These are phyloP conservation scores for Zosterops hypoxanthus DNA, from an alignment of 2,113 vertebrate species.

Conservation along the genomic window DNA sequence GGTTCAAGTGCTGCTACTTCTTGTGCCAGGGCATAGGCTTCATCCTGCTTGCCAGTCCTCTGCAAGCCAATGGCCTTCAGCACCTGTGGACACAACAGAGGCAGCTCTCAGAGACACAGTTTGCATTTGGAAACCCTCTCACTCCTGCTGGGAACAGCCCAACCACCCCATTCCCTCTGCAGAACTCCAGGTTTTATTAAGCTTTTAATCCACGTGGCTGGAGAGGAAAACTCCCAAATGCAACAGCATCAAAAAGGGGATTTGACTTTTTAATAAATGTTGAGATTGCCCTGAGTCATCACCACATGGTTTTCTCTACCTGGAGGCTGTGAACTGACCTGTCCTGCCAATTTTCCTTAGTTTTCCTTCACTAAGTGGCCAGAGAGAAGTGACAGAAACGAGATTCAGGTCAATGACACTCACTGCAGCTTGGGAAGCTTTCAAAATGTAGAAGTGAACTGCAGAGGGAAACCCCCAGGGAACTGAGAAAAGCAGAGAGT, in stretches of 20 bases:
- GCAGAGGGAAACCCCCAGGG: background rate
- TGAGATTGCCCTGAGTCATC: background rate
- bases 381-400: background rate
- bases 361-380: background rate
- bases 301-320: background rate
- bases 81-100: constrained; percentile 76
- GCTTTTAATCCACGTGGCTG: background rate
- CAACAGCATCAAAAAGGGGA: background rate
- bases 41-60: constrained; percentile 94
- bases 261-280: background rate
- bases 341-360: background rate
- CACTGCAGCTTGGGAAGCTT: background rate
- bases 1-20: constrained; percentile 94
- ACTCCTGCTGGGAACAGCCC: background rate
- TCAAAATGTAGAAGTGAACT: background rate
- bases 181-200: background rate
- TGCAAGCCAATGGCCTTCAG: constrained; percentile 97
- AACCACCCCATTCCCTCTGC: background rate
- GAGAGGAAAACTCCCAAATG: background rate
- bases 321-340: background rate
- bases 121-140: background rate
- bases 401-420: constrained; percentile 7
- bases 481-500: background rate
- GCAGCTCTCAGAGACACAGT: background rate
- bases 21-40: constrained; percentile 92